These are phyloP conservation scores for Punctoribates punctum DNA, from an alignment of 2,888 invertebrate genomes.

Conservation along the genomic window DNA sequence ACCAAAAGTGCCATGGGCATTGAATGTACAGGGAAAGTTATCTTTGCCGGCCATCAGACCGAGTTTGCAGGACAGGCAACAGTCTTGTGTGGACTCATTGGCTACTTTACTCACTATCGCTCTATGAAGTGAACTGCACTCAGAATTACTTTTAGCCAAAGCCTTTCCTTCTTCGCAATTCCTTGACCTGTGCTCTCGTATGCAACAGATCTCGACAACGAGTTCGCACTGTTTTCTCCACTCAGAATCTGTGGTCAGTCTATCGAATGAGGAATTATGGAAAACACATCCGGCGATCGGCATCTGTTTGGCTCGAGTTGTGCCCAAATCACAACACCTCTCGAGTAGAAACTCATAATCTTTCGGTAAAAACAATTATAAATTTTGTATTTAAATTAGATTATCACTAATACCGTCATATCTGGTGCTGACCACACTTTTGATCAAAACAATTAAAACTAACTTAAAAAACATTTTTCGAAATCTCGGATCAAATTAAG, in stretches of 20 bases:
- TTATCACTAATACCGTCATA: background rate
- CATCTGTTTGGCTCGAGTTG: constrained; percentile 35
- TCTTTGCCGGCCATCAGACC: constrained; percentile 62
- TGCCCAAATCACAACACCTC: constrained; percentile 40
- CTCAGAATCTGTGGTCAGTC: constrained; percentile 8
- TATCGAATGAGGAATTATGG: background rate
- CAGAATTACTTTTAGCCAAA: background rate
- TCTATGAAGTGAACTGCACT: background rate
- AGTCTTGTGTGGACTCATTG: constrained; percentile 55
- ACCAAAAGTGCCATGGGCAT: constrained; percentile 49
- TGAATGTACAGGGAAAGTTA: constrained; percentile 58
- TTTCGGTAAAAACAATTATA: background rate
- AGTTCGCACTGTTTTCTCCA: constrained; percentile 31
- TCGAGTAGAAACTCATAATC: constrained; percentile 40
- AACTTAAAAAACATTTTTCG: background rate
- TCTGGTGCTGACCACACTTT: background rate
- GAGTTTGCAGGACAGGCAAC: constrained; percentile 64
- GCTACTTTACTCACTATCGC: background rate
- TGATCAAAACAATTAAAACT: background rate
- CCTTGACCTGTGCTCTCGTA: constrained; percentile 9
- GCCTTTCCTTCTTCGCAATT: constrained; percentile 31
- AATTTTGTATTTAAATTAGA: background rate
- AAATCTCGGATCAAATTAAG: background rate
- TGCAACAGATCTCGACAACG: constrained; percentile 23
- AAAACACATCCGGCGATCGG: constrained; percentile 8